phyloP scores from a whole-genome alignment of 2,888 invertebrate species.

The Ceraclea dissimilis region DNA sequence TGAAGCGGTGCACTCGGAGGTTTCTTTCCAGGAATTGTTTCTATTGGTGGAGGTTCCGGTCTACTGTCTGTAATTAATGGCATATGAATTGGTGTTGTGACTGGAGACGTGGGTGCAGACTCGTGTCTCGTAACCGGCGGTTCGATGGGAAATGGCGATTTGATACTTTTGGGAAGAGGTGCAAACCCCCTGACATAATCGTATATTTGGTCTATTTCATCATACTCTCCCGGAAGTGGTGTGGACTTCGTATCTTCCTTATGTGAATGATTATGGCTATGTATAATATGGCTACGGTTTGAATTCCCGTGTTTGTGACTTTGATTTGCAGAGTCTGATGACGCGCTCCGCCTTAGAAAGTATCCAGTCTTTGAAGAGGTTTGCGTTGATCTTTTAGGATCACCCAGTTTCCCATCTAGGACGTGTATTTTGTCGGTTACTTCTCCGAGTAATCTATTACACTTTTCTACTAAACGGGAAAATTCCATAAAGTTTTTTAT shows the following conservation, averaged over 20 bases:
- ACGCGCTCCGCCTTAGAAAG: slow-evolving; percentile 68
- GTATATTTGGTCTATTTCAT: slow-evolving; percentile 94
- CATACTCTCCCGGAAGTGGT: slow-evolving; percentile 70
- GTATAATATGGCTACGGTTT: slow-evolving; percentile 47
- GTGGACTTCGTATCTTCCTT: slow-evolving; percentile 58
- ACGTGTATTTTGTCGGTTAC: slow-evolving; percentile 77
- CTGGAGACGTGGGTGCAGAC: slow-evolving; percentile 51
- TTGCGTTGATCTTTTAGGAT: slow-evolving; percentile 46
- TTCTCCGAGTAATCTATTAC: slow-evolving; percentile 63
- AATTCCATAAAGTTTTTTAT: slow-evolving; percentile 69
- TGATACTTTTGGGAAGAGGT: slow-evolving; percentile 75
- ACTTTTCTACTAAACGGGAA: slow-evolving; percentile 69
- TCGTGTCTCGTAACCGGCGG: slow-evolving; percentile 39
- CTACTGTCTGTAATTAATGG: slow-evolving; percentile 53
- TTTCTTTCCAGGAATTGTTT: slow-evolving; percentile 83
- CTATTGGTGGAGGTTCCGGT: slow-evolving; percentile 86
- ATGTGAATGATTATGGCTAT: slow-evolving; percentile 43
- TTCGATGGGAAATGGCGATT: slow-evolving; percentile 54
- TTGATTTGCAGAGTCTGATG: slow-evolving; percentile 62
- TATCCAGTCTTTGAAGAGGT: slow-evolving; percentile 55
- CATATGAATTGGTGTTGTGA: slow-evolving; percentile 48
- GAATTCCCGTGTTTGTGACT: slow-evolving; percentile 39
- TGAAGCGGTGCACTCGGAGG: slow-evolving; percentile 38
- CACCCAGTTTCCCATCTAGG: slow-evolving; percentile 72
- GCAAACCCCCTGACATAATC: slow-evolving; percentile 92